Evolutionary conservation across 2,888 invertebrate species (phyloP), one percentile per base, ranked within the genome.

Genomic region (Hydrotaea cyrtoneurina): DNA sequence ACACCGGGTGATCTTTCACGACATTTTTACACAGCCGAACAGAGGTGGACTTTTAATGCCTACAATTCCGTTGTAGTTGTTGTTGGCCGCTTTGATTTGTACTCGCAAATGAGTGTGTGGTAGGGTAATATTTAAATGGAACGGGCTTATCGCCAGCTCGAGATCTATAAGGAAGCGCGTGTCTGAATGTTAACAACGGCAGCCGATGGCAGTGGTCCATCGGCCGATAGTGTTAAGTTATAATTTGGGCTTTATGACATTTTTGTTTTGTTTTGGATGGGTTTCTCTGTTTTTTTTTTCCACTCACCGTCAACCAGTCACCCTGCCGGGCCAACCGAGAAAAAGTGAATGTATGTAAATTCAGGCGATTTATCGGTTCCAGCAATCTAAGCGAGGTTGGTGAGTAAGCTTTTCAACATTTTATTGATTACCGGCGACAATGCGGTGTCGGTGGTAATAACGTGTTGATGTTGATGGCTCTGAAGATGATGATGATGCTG

Each of bases 131-230:
- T 84, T 84, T 81, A 79, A 84, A 84, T 81, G 79, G 78, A 79
- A 82, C 57, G n/a, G n/a, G 66, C 66, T 74, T 85, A 85, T 85
- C 85, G 73, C 15, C 59, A 74, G 46, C 71, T 50, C 1, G 19
- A 71, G 76, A 85, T 85, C 82, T 82, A 78, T 85, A 82, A 82
- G 82, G 82, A 85, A 85, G 85, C 85, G 82, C 82, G 79, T 82
- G 82, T 85, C 72, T 85, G 79, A 85, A 85, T 85, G 85, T 85
- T 80, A 78, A 82, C 85, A 79, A 82, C 81, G 76, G 82, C 85
- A 76, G 64, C 43, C 74, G 85, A 82, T 79, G 72, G 77, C 69
- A 79, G 69, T 77, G 76, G 82, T 82, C 82, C 77, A 79, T 82
- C 79, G 62, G 19, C 66, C 23, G 84, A 73, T 79, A 55, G 62